Evolutionary conservation across 2,888 invertebrate genomes (phyloP).

Genomic region (Eilema depressum): DNA sequence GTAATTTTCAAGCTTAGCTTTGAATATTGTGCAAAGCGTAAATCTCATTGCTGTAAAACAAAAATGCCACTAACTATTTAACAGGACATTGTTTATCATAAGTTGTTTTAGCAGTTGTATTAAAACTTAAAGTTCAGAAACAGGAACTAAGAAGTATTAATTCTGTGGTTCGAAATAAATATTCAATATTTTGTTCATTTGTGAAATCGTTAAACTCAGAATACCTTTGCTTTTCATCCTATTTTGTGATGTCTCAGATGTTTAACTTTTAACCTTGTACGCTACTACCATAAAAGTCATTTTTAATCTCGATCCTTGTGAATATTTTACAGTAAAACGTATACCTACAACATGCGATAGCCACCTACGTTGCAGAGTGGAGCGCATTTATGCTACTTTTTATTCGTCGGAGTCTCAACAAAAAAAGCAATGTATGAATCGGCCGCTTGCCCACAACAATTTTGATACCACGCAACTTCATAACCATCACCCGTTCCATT

Average conservation of each 20-base stretch:
- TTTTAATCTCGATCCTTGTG: conserved; percentile 63
- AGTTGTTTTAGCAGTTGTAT: conserved; percentile 11
- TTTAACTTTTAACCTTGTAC: background rate
- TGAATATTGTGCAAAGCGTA: conserved; percentile 36
- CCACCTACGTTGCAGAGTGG: conserved; percentile 69
- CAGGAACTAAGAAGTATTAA: background rate
- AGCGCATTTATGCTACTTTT: conserved; percentile 65
- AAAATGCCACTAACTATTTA: conserved; percentile 22
- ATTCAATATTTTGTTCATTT: conserved; percentile 10
- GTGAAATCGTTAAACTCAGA: background rate
- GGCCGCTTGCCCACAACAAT: conserved; percentile 65
- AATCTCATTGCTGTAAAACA: conserved; percentile 36
- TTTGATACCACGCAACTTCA: conserved; percentile 51
- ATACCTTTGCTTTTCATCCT: conserved; percentile 5
- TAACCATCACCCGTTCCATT: conserved; percentile 49
- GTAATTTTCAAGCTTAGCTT: conserved; percentile 46
- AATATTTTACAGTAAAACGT: conserved; percentile 65
- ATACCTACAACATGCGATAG: conserved; percentile 72
- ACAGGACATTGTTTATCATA: conserved; percentile 17
- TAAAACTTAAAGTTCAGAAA: conserved; percentile 13
- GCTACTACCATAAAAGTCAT: conserved; percentile 53
- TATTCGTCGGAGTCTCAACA: conserved; percentile 75
- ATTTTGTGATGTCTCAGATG: too few relatives aligned
- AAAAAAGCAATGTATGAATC: conserved; percentile 83
- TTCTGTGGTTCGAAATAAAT: conserved; percentile 12